Conservation (phyloP, 1,140 invertebrate species). For the Lepidotrigona ventralis region DNA sequence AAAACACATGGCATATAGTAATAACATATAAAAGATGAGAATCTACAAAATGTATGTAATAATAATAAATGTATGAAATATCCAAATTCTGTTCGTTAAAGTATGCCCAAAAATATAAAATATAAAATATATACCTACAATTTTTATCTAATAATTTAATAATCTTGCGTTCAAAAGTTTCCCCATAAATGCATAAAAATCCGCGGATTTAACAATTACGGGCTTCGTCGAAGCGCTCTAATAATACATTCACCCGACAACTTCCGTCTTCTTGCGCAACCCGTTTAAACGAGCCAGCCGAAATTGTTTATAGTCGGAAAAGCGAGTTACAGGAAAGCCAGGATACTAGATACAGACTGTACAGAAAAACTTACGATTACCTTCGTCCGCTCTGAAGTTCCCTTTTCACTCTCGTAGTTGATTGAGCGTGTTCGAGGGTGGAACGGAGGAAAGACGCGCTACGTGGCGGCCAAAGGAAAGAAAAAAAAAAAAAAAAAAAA, state of each 20-base stretch:
- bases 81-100: too few relatives aligned
- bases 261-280: conserved; percentile 11
- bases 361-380: neutral
- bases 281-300: neutral
- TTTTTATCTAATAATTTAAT: too few relatives aligned
- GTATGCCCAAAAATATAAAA: too few relatives aligned
- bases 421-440: neutral
- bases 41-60: too few relatives aligned
- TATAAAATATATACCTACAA: too few relatives aligned
- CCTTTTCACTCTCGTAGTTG: neutral
- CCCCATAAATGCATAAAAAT: too few relatives aligned
- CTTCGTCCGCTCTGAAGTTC: neutral
- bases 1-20: too few relatives aligned
- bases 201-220: too few relatives aligned
- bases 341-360: neutral
- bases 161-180: too few relatives aligned
- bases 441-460: neutral
- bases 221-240: neutral
- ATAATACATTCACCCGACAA: conserved; percentile 27
- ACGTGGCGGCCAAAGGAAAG: too few relatives aligned
- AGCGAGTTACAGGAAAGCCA: neutral
- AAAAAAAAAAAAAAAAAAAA: neutral
- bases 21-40: too few relatives aligned
- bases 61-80: too few relatives aligned
- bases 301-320: conserved; percentile 12